Base-by-base conservation (phyloP, 2,113 vertebrate species). In the Chelonoidis abingdonii region DNA sequence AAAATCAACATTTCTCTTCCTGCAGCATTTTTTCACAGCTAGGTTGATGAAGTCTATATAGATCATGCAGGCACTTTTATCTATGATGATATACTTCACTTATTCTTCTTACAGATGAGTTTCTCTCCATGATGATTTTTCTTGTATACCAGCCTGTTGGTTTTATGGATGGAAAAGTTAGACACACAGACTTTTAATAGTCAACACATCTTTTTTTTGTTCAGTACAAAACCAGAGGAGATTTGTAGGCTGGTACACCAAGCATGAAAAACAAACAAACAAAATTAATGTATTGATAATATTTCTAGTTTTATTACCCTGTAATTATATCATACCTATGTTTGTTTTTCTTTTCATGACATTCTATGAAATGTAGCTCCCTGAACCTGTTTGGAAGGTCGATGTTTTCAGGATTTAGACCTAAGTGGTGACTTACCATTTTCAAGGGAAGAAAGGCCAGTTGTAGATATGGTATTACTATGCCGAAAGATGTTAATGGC, bases 271-370 rank as follows among this genome's bases (percentile, higher is more conserved):
- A 97, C 96, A 87, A 35, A 96, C 97, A 97, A 97, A 93, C 90
- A 97, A 98, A 97, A 97, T 97, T 95, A 98, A 97, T 96, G 88
- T 95, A 97, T 96, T 98, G 98, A 97, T 93, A 94, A 93, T 91
- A 79, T 98, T 98, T 98, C 97, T 93, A 62, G 86, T 98, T 98
- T 98, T 98, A 98, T 98, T 98, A 97, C 94, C 91, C 97, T 97
- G 90, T 98, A 98, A 98, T 98, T 98, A 98, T 97, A 89, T 93
- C 96, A 95, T 97, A 89, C 90, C 93, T 98, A 35, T 94, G 91
- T 96, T 96, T 97, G 93, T 86, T 98, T 97, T 97, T 96, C 97
- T 98, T 98, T 98, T 98, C 97, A 97, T 97, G 94, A 84, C 76
- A 41, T 76, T 52, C 96, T 98, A 82, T 96, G 97, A 97, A 96